These are phyloP conservation scores for Hyles euphorbiae DNA, from an alignment of 1,140 invertebrate genomes.

Conservation along the genomic window DNA sequence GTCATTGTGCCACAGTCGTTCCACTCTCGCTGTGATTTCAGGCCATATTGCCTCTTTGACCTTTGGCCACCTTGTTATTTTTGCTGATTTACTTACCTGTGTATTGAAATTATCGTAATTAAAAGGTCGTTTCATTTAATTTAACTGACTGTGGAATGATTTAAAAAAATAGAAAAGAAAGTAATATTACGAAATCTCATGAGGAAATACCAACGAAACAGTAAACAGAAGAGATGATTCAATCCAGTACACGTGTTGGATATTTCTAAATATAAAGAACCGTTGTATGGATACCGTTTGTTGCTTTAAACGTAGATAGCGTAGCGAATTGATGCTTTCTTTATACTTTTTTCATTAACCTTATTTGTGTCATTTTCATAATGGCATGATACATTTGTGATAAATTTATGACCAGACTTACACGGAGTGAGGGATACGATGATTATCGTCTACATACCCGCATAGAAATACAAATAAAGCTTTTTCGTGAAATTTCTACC, in stretches of 20 bases:
- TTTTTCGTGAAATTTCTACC: slow-evolving; percentile 31
- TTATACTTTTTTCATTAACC: slow-evolving; percentile 35
- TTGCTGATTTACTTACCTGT: slow-evolving; percentile 18
- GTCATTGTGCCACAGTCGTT: slow-evolving; percentile 55
- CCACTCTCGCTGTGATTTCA: slow-evolving; percentile 37
- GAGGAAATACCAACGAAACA: slow-evolving; percentile 46
- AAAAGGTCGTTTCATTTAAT: too few species aligned
- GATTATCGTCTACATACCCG: background rate
- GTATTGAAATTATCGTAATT: background rate
- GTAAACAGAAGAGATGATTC: slow-evolving; percentile 58
- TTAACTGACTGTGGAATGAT: background rate
- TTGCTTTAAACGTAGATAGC: slow-evolving; percentile 53
- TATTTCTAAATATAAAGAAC: slow-evolving; percentile 66
- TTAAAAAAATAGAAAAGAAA: slow-evolving; percentile 14
- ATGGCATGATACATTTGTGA: slow-evolving; percentile 7
- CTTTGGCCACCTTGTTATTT: slow-evolving; percentile 22
- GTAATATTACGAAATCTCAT: slow-evolving; percentile 27
- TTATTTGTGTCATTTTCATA: slow-evolving; percentile 40
- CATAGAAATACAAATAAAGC: slow-evolving; percentile 7
- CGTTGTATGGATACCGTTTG: slow-evolving; percentile 59
- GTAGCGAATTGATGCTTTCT: slow-evolving; percentile 54
- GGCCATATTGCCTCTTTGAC: slow-evolving; percentile 27
- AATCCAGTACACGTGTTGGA: slow-evolving; percentile 54
- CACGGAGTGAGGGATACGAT: background rate
- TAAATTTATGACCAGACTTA: background rate